Conservation (phyloP, 2,888 invertebrate genomes). For the Ormyrus pomaceus region DNA sequence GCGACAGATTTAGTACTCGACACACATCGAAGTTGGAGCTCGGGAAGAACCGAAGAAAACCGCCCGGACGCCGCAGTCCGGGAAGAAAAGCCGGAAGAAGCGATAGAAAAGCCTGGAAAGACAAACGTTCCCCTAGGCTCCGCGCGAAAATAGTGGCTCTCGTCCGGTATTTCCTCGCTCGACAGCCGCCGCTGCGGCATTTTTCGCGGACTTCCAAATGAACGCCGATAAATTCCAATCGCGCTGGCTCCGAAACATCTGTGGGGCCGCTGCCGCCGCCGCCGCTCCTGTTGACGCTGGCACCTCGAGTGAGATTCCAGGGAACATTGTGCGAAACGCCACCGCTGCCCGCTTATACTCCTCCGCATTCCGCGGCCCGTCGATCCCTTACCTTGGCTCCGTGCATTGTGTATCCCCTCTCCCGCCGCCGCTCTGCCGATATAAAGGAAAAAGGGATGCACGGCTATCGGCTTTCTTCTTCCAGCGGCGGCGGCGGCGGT, state of each 20-base stretch:
- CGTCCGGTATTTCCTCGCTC: neutral
- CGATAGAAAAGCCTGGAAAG: conserved; percentile 1
- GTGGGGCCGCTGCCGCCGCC: neutral
- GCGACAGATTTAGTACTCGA: conserved; percentile 12
- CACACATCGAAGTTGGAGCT: neutral
- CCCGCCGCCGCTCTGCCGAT: neutral
- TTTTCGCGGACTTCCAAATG: conserved; percentile 56
- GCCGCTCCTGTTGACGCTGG: conserved; percentile 25
- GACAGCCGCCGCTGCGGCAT: conserved; percentile 39
- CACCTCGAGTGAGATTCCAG: conserved; percentile 45
- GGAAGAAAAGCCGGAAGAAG: neutral
- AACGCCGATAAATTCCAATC: conserved; percentile 59
- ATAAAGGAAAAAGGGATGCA: conserved; percentile 40
- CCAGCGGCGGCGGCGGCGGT: neutral
- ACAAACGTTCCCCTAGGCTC: conserved; percentile 24
- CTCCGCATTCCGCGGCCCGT: conserved; percentile 35
- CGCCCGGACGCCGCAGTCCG: neutral
- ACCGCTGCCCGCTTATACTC: conserved; percentile 16
- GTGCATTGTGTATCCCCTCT: conserved; percentile 11
- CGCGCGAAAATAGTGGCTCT: conserved; percentile 8
- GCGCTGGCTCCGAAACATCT: conserved; percentile 39
- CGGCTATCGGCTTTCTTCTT: conserved; percentile 24
- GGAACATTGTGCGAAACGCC: conserved; percentile 54
- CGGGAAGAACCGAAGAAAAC: neutral
- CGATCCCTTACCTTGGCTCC: conserved; percentile 10